Base-by-base conservation (phyloP, 2,888 invertebrate species). In the Conus canariensis region DNA sequence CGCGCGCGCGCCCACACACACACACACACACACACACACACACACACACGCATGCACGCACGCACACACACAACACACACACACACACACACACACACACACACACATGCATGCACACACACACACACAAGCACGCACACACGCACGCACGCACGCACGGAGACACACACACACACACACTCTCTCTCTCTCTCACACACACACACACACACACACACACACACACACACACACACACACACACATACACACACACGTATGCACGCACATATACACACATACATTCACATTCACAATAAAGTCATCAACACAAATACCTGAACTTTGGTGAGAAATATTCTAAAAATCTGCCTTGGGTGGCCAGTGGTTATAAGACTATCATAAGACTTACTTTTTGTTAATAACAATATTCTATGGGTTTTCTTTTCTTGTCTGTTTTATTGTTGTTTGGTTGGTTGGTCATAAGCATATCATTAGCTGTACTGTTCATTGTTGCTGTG, bases 201-300 rank as follows among this genome's bases (percentile, higher is more conserved):
- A 88, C 74, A 88, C 88, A 45, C 74, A 88, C 60, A n/a, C 88
- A 82, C 82, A 59, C 30, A 88, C 60, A 59, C 82, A 77, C 59
- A 82, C 82, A 58, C 82, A 88, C 60, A 80, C 9, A 30, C 30
- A 77, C 30, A 30, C 30, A 30, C 77, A 77, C 77, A 77, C 77
- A 77, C 30, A 30, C 77, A 77, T 30, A 77, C 7, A 77, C 77
- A 77, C 77, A 77, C 30, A 77, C 30, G 25, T 30, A 77, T 30
- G 25, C 30, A 12, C 77, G 25, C 77, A 30, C 77, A 77, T 6
- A 30, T 30, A 77, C 30, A 30, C 30, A 77, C 77, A 30, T 30
- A 30, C 25, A 30, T 30, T 25, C 77, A 30, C 30, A 30, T 30
- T 9, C 77, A 77, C 77, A 30, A 30, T 30, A 22, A 30, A 30